Evolutionary conservation across 2,797 vertebrate species (phyloP).

Genomic region (Lepus townsendii): DNA sequence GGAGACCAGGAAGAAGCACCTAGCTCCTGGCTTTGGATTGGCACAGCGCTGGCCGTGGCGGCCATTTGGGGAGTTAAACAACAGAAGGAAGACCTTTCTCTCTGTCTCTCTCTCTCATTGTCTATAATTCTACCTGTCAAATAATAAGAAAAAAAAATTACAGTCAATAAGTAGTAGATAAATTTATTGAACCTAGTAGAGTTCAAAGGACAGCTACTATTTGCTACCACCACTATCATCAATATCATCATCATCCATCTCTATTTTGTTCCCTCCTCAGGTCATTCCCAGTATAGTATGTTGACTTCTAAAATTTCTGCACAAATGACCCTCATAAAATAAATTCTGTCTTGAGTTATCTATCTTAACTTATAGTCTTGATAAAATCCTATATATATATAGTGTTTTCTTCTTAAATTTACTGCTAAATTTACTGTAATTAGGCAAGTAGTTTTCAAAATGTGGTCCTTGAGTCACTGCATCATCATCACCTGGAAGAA

Average conservation of each 20-base stretch:
- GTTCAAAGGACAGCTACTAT: background rate
- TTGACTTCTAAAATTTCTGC: background rate
- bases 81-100: no score
- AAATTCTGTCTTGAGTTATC: background rate
- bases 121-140: no score
- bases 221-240: background rate
- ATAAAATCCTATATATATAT: background rate
- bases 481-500: background rate
- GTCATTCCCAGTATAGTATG: background rate
- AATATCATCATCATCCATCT: background rate
- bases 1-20: no score
- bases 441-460: conserved; percentile 37
- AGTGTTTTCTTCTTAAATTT: background rate
- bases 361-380: background rate
- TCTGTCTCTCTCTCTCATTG: no score
- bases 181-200: background rate
- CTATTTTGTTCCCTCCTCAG: background rate
- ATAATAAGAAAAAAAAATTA: no score
- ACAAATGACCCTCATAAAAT: background rate
- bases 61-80: no score
- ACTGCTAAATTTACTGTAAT: background rate
- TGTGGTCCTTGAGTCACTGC: conserved; percentile 16
- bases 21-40: no score
- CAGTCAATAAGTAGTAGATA: no score
- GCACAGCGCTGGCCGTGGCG: no score